Conservation (phyloP, 2,888 invertebrate genomes). For the Rhagium mordax region DNA sequence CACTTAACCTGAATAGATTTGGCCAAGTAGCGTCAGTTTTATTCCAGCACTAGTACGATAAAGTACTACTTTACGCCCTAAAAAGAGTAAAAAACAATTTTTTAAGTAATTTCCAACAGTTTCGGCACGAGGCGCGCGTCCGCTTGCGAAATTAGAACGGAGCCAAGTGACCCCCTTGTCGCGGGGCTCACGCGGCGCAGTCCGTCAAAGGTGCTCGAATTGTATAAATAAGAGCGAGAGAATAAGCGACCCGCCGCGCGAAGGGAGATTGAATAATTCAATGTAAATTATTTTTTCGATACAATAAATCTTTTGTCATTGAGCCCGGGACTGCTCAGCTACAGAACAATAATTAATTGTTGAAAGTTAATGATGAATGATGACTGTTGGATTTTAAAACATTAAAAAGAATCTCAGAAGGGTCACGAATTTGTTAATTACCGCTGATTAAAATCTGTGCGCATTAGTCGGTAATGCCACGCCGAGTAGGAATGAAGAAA, state of each 20-base stretch:
- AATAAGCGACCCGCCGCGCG: conserved; percentile 60
- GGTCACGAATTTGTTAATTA: conserved; percentile 71
- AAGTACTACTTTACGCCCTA: no score
- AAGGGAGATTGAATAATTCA: conserved; percentile 66
- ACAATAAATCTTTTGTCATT: conserved; percentile 70
- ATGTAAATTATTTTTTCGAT: conserved; percentile 68
- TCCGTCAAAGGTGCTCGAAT: conserved; percentile 55
- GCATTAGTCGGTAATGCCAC: conserved; percentile 40
- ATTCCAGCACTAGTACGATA: no score
- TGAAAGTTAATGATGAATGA: conserved; percentile 69
- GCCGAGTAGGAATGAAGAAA: conserved; percentile 15
- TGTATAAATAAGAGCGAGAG: conserved; percentile 58
- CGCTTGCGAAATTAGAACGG: conserved; percentile 22
- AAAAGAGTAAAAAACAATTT: no score
- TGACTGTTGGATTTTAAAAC: conserved; percentile 68
- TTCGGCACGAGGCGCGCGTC: neutral
- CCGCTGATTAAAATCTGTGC: conserved; percentile 65
- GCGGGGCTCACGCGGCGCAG: conserved; percentile 45
- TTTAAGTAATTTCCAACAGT: no score
- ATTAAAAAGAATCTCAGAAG: conserved; percentile 64
- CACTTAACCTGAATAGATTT: no score
- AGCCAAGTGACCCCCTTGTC: conserved; percentile 25
- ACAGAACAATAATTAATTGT: conserved; percentile 69
- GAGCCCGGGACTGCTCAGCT: conserved; percentile 57
- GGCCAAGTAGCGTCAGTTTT: no score